phyloP scores from a whole-genome alignment of 1,140 invertebrate species.

The Zophobas morio region DNA sequence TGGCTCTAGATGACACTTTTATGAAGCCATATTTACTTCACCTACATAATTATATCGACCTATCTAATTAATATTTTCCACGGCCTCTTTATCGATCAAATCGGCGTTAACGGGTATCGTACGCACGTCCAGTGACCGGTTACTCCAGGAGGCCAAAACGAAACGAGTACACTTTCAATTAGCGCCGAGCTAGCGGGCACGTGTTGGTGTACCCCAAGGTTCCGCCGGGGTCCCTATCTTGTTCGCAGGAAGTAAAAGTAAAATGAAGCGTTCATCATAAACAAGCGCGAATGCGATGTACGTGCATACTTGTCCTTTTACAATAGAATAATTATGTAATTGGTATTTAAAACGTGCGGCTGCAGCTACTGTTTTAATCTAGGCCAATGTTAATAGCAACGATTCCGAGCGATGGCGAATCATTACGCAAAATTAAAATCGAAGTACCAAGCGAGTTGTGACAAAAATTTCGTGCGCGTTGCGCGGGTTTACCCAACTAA shows the following conservation, averaged over 20 bases:
- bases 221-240: conserved; percentile 10
- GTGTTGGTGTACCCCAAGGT: conserved; percentile 20
- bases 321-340: conserved; percentile 33
- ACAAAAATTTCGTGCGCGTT: conserved; percentile 13
- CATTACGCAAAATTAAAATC: conserved; percentile 15
- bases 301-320: conserved; percentile 19
- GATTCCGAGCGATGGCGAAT: neutral
- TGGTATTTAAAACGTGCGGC: conserved; percentile 18
- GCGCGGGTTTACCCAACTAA: conserved; percentile 32
- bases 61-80: conserved; percentile 41
- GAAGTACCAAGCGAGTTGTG: neutral
- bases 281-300: neutral
- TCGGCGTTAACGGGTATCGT: conserved; percentile 17
- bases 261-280: conserved; percentile 12
- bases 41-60: conserved; percentile 23
- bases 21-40: conserved; percentile 32
- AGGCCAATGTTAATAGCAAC: conserved; percentile 28
- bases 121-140: too few relatives aligned
- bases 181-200: neutral
- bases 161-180: neutral
- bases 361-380: conserved; percentile 21
- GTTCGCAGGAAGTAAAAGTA: conserved; percentile 20
- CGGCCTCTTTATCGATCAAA: conserved; percentile 16
- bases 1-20: conserved; percentile 26
- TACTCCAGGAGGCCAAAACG: too few relatives aligned